A percentile compares a stretch with the other conserved stretches of the same genome.
phyloP scores from a whole-genome alignment of 2,888 invertebrate species.

The Chrysolina americana region DNA sequence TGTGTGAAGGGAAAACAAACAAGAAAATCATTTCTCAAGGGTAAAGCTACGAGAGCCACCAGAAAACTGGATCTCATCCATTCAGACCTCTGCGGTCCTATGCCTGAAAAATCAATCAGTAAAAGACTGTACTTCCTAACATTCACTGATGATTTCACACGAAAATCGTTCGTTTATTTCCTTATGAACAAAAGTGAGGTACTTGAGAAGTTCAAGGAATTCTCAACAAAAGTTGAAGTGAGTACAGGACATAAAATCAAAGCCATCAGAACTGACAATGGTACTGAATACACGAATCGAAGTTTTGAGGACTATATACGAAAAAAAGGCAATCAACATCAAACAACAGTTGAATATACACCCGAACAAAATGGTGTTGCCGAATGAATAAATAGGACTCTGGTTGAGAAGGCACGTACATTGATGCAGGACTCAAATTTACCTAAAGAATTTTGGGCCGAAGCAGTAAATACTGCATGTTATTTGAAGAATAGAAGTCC shows the following conservation, averaged over 20 bases:
- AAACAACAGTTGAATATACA: conserved; percentile 48
- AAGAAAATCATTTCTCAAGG: background rate
- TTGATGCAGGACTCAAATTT: conserved; percentile 38
- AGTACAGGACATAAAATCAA: background rate
- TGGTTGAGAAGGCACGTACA: conserved; percentile 46
- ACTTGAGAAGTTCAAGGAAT: background rate
- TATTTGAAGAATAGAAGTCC: conserved; percentile 52
- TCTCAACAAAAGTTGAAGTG: background rate
- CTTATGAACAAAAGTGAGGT: background rate
- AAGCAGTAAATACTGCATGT: conserved; percentile 42
- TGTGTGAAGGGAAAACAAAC: background rate
- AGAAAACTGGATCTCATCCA: conserved; percentile 5
- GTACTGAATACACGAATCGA: conserved; percentile 39
- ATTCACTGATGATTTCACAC: background rate
- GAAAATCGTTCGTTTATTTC: conserved; percentile 1
- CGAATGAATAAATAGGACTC: conserved; percentile 33
- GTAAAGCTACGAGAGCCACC: background rate
- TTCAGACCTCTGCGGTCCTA: background rate
- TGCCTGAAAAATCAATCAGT: background rate
- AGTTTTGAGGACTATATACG: conserved; percentile 7
- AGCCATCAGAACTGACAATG: conserved; percentile 42
- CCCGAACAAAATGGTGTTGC: conserved; percentile 50
- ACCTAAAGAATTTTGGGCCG: conserved; percentile 41
- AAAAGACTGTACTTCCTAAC: too few species aligned
- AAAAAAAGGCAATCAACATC: conserved; percentile 42